Evolutionary conservation across 2,797 vertebrate species (phyloP), one percentile per base, ranked within the genome.

Genomic region (Anguilla anguilla): DNA sequence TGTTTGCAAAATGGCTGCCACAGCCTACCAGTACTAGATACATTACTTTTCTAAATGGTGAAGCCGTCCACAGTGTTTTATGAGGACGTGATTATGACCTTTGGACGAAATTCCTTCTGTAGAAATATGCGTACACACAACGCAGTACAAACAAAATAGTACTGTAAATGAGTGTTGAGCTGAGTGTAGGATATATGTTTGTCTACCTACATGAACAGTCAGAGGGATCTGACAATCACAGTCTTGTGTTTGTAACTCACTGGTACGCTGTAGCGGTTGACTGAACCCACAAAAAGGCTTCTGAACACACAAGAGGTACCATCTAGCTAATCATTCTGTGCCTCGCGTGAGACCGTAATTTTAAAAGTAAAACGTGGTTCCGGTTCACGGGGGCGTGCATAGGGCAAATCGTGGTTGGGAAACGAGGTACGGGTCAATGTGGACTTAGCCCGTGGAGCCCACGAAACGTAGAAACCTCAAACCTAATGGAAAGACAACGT

Each of bases 121-220:
- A 43, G 57, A 86, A 86, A 67, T 51, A 87, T 51, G 46, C 35
- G 86, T 81, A 67, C 57, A 35, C 28, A 87, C 55, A 46, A 67
- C 4, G 3, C 59, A 64, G 19, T n/a, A 43, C 46, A 64, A 35
- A 81, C 35, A 35, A 64, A 81, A 57, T 82, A 49, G 49, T 82
- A 53, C 69, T 88, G 87, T 86, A 83, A 88, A 82, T 59, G 55
- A 82, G 87, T 59, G 90, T 72, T 86, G 79, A 90, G 77, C 35
- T 39, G 31, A 28, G 35, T 49, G 7, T 6, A 49, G 77, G 43
- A 81, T 35, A 35, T 35, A 35, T 49, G 19, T 85, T 85, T 74
- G 83, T 86, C 91, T 89, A 89, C 87, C 85, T 89, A 89, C 88
- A 85, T 86, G 77, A 92, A 86, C 91, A 92, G 92, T 92, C 91